A percentile compares a stretch with the other conserved stretches of the same genome.
Conservation (phyloP, 2,113 vertebrate genomes). For the Proterorhinus semilunaris region DNA sequence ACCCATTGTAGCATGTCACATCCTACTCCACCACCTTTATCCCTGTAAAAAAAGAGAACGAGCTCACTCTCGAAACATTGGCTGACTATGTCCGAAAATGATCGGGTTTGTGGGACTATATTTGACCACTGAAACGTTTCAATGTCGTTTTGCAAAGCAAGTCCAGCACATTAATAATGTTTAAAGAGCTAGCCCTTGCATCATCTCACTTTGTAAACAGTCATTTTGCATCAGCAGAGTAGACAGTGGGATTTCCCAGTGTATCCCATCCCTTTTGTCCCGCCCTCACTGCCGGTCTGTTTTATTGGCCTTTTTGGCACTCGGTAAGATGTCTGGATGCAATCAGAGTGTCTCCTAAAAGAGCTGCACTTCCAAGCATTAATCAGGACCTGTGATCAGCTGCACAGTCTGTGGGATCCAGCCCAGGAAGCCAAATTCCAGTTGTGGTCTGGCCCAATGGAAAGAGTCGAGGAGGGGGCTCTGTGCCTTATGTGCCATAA, state of each 20-base stretch:
- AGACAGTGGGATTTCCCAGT: conserved; percentile 11
- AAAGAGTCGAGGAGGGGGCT: conserved; percentile 19
- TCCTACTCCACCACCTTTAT: too few relatives aligned
- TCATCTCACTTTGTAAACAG: not conserved
- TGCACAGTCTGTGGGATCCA: conserved; percentile 38
- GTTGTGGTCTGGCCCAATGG: conserved; percentile 46
- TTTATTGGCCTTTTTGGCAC: conserved; percentile 27
- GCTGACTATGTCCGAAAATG: too few relatives aligned
- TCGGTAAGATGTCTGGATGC: conserved; percentile 34
- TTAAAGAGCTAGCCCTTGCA: not conserved
- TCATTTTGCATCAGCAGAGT: not conserved
- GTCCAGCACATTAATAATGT: not conserved
- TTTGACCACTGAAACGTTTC: not conserved
- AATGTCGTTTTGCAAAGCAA: not conserved
- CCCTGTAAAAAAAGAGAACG: too few relatives aligned
- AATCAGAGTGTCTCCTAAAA: conserved; percentile 27
- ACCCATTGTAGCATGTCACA: too few relatives aligned
- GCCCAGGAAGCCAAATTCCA: conserved; percentile 30
- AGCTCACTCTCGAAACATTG: too few relatives aligned
- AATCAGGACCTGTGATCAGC: conserved; percentile 43
- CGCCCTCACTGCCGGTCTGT: conserved; percentile 2
- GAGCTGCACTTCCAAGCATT: conserved; percentile 27
- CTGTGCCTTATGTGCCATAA: not conserved
- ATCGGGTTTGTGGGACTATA: too few relatives aligned
- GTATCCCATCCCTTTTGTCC: conserved; percentile 8